These are phyloP conservation scores for Salarias fasciatus DNA, from an alignment of 2,797 vertebrate genomes.

Conservation along the genomic window DNA sequence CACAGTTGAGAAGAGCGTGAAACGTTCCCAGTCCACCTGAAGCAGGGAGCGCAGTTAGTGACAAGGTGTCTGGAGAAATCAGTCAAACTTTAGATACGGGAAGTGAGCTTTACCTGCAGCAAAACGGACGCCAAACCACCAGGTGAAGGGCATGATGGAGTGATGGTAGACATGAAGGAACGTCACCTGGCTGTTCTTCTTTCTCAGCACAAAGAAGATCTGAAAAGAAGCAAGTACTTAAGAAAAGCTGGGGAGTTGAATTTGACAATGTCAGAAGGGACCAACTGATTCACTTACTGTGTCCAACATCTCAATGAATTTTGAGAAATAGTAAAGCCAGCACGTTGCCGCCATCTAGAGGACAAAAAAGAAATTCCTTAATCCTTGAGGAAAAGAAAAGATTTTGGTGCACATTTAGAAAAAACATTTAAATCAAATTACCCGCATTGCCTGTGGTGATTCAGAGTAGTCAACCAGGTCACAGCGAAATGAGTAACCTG, in stretches of 20 bases:
- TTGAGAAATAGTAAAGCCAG: conserved; percentile 98
- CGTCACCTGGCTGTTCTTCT: conserved; percentile 95
- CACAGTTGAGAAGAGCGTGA: conserved; percentile 91
- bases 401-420: not conserved
- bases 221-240: conserved; percentile 49
- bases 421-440: conserved; percentile 65
- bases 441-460: conserved; percentile 90
- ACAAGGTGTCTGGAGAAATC: too few relatives aligned
- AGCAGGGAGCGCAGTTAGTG: too few relatives aligned
- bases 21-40: conserved; percentile 95
- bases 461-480: conserved; percentile 92
- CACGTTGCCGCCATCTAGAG: conserved; percentile 92
- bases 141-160: conserved; percentile 98
- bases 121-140: conserved; percentile 99
- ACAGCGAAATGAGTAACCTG: conserved; percentile 92
- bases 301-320: conserved; percentile 96
- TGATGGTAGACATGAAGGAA: conserved; percentile 99
- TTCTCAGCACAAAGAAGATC: conserved; percentile 98
- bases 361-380: conserved; percentile 16
- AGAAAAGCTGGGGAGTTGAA: too few relatives aligned
- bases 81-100: not conserved
- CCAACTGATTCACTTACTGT: conserved; percentile 87
- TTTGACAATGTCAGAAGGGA: not conserved
- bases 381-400: too few relatives aligned
- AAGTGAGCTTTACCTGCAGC: conserved; percentile 84